Base-by-base conservation (phyloP, 1,140 invertebrate genomes). In the Musca vetustissima region DNA sequence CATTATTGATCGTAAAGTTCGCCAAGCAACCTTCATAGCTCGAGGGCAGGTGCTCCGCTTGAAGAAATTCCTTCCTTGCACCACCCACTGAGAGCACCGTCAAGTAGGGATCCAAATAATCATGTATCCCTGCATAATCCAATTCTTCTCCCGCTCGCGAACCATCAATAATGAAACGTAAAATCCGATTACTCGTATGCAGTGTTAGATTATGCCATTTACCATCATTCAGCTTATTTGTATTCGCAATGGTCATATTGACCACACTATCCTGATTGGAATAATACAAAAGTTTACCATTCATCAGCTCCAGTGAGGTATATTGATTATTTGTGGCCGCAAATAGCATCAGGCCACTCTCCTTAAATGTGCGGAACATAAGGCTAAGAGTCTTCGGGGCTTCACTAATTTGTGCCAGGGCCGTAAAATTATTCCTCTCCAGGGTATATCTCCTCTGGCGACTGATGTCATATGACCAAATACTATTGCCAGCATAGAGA, bases 21-120 rank as follows among this genome's bases (percentile, higher is more conserved):
- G 92, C 90, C 43, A 98, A 83, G 75, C 96, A 98, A 13, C 96
- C 96, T 80, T 91, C 90, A 80, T 97, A 97, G 73, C 84, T 86
- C 19, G 83, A 83, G 14, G 86, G 84, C 14, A 80, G 79, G 15
- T 80, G 74, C 66, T 86, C 84, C 69, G 85, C 83, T 61, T 68
- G 75, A 57, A 85, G 77, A 78, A 86, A 85, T 74, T 89, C 89
- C 7, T 83, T 76, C 71, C 86, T 85, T 0, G 88, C 86, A 17
- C 93, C 93, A 24, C 94, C 95, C 53, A 96, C 77, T 0, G 88
- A 90, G 1, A 97, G 76, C 4, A 88, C 85, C 0, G 93, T 93
- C 9, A 97, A 83, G 76, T 96, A 96, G 1, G 94, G 93, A 83
- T 96, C 95, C 9, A 96, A 84, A 79, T 96, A 96, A 77, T 97